A percentile compares a stretch with the other conserved stretches of the same genome.
Evolutionary conservation across 2,888 invertebrate genomes (phyloP).

Genomic region (Hyposoter didymator): DNA sequence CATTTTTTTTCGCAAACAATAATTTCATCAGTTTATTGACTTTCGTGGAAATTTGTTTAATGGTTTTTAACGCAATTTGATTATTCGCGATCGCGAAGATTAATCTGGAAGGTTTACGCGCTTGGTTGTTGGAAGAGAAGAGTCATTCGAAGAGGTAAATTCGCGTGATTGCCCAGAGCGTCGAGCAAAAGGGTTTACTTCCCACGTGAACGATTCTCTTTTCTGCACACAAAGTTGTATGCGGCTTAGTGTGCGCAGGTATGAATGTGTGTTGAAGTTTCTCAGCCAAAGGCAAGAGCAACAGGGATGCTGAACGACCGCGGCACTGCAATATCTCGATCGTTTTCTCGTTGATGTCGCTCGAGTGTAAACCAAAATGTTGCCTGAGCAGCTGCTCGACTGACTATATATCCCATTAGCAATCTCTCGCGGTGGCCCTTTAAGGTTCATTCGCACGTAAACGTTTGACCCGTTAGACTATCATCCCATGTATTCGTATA

Average conservation of each 20-base stretch:
- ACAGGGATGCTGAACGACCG: slow-evolving; percentile 38
- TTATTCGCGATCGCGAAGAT: slow-evolving; percentile 19
- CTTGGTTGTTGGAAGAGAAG: slow-evolving; percentile 10
- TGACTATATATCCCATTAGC: slow-evolving; percentile 59
- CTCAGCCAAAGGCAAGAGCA: slow-evolving; percentile 45
- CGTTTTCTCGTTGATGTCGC: slow-evolving; percentile 65
- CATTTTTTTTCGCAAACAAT: too few relatives aligned
- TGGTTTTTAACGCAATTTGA: background rate
- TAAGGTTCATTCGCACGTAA: slow-evolving; percentile 67
- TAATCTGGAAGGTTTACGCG: slow-evolving; percentile 23
- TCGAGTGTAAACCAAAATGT: slow-evolving; percentile 72
- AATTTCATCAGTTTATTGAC: background rate
- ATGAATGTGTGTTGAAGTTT: slow-evolving; percentile 38
- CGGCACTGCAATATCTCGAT: slow-evolving; percentile 65
- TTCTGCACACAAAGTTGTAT: slow-evolving; percentile 13
- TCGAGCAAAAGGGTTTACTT: slow-evolving; percentile 39
- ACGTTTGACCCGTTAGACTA: slow-evolving; percentile 65
- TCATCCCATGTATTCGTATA: slow-evolving; percentile 41
- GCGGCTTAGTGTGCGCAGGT: background rate
- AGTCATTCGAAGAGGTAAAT: slow-evolving; percentile 54
- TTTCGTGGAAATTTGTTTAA: background rate
- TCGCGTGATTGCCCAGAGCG: slow-evolving; percentile 60
- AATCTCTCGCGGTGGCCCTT: slow-evolving; percentile 56
- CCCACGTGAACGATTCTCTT: slow-evolving; percentile 50
- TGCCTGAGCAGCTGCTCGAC: slow-evolving; percentile 68